Base-by-base conservation (phyloP, 2,888 invertebrate species). In the Pristionchus japonicus region DNA sequence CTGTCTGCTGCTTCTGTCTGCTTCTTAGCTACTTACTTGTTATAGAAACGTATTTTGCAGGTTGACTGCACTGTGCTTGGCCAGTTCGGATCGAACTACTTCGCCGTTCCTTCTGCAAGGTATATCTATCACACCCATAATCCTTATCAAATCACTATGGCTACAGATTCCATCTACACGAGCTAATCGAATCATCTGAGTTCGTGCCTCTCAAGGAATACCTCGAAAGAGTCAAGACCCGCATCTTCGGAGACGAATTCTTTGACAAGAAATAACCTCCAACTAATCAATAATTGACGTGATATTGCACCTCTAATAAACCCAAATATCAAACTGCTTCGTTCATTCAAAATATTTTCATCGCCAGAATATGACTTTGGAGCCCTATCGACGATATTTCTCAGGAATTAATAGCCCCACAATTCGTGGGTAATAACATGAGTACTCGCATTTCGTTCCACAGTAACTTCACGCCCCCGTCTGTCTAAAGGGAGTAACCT, bases 241-340 rank as follows among this genome's bases (percentile, higher is more conserved):
- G 31, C 27, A 43, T 80, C 31, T 80, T 80, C 49, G 80, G 49
- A 80, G 23, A 49, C 49, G 80, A 80, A 27, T 80, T 80, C 74
- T 40, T 37, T 23, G 20, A 74, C 40, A 67, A 15, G 4, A 67
- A 31, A 34, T 67, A 31, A 57, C 6, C 23, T n/a, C 7, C 23
- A 1, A 9, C 57, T 20, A n/a, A 57, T 3, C 17, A n/a, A n/a
- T 3, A n/a, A n/a, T 23, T 57, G 1, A n/a, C 57, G 6, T 57
- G 0, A 52, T 49, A 1, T 49, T 49, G 17, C 49, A 49, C 1
- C 49, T 15, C 11, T 7, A 49, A 7, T 17, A 15, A 49, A 1
- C 11, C 11, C 49, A 1, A 11, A 49, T 11, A 49, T 15, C 17
- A 49, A 49, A 49, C 7, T 47, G 47, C 47, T 9, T 49, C 49